phyloP scores from a whole-genome alignment of 2,113 vertebrate species.

The Pachyramphus minor region DNA sequence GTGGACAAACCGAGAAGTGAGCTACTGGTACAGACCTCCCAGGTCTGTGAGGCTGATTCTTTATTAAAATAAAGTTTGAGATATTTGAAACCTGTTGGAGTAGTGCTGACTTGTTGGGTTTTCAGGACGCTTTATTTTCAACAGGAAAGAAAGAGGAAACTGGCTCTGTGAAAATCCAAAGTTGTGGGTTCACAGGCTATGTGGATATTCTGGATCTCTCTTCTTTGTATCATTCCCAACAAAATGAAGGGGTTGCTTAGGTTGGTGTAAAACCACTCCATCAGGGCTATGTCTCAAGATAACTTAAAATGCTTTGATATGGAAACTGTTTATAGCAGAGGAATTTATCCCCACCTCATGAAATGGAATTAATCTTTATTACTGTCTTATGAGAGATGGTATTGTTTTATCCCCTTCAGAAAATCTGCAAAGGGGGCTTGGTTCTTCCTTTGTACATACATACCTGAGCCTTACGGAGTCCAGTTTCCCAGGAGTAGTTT shows the following conservation, averaged over 20 bases:
- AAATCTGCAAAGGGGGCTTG: background rate
- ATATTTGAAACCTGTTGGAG: slow-evolving; percentile 45
- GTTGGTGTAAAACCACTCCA: background rate
- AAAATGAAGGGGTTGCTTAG: background rate
- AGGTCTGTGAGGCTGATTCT: slow-evolving; percentile 56
- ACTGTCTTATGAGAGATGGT: background rate
- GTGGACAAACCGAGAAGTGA: slow-evolving; percentile 56
- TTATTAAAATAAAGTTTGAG: slow-evolving; percentile 79
- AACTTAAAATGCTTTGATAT: background rate
- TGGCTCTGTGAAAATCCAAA: background rate
- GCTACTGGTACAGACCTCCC: slow-evolving; percentile 43
- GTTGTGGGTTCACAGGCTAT: background rate
- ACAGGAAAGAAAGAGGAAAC: background rate
- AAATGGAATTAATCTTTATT: background rate
- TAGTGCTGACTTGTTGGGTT: slow-evolving; percentile 19
- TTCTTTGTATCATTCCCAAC: background rate
- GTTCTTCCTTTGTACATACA: background rate
- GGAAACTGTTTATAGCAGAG: background rate
- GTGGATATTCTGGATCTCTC: background rate
- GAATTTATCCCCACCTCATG: background rate
- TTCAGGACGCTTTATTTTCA: background rate
- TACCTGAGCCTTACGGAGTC: background rate
- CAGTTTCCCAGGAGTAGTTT: background rate
- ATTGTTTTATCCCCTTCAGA: background rate
- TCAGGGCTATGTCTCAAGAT: background rate